Evolutionary conservation across 2,888 invertebrate species (phyloP), one percentile per base, ranked within the genome.

Genomic region (Drosophila neonasuta): DNA sequence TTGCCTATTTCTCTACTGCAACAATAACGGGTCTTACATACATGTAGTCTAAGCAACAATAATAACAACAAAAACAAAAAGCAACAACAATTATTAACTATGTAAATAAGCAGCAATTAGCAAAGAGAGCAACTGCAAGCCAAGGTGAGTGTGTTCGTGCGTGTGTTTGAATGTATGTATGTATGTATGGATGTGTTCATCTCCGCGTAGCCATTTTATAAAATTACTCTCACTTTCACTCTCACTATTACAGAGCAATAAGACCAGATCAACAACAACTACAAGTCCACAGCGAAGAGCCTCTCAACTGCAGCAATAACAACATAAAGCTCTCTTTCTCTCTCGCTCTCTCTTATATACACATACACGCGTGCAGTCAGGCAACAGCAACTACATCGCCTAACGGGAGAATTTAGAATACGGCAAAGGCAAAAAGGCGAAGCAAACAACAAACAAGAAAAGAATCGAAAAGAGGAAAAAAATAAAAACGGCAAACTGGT

Each of bases 1-100:
- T 74, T 77, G 68, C 83, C 68, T 71, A 64, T 62, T 62, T 61
- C 66, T 69, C 63, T 60, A 86, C 63, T 68, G 86, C 71, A 86
- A 86, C 68, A 72, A 65, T 58, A 72, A 72, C 84, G 86, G 84
- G 81, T 75, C 75, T 63, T 75, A 75, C 67, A 82, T 67, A 74
- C 68, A 82, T 68, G 55, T 86, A 69, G 71, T 46, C 61, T 84
- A 78, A 78, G 66, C 63, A 80, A 66, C 64, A 59, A 64, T 20
- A 63, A 58, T 15, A 66, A 60, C 39, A 62, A 66, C 11, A 61
- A 46, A 54, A 66, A 72, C 41, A 69, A 32, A 41, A 52, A 51
- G 15, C 11, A 54, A 17, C 55, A 63, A 68, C 59, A 64, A 56
- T 61, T 66, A 75, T 46, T 63, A 69, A 51, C 75, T 74, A 74